These are phyloP conservation scores for Rhagoletis pomonella DNA, from an alignment of 1,140 invertebrate genomes.

Conservation along the genomic window DNA sequence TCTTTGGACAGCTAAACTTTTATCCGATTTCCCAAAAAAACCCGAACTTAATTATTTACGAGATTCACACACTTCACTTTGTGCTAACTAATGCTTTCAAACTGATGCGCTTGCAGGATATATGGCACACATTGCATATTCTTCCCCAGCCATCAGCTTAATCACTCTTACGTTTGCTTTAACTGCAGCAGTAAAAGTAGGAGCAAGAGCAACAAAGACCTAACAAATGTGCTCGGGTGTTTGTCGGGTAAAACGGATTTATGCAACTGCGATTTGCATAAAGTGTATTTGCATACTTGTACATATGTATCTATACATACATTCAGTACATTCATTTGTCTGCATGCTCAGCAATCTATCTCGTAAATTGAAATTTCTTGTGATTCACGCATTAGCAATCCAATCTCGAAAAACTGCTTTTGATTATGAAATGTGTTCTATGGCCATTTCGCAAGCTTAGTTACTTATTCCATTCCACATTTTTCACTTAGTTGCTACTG, in stretches of 20 bases:
- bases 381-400: no score
- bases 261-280: slow-evolving; percentile 47
- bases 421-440: no score
- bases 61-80: neutral
- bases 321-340: neutral
- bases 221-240: neutral
- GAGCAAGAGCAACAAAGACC: neutral
- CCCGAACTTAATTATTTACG: no score
- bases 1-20: no score
- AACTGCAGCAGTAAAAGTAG: neutral
- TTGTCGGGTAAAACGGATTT: slow-evolving; percentile 28
- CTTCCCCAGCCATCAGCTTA: neutral
- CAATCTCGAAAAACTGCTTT: no score
- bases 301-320: neutral
- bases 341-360: neutral
- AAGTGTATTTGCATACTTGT: neutral
- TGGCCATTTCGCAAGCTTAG: no score
- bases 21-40: no score
- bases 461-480: no score
- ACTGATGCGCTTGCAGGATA: neutral
- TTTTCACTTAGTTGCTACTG: no score
- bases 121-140: neutral
- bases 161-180: neutral
- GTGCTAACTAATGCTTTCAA: neutral
- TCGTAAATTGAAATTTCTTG: no score